Evolutionary conservation across 2,113 vertebrate genomes (phyloP), one percentile per base, ranked within the genome.

Genomic region (Notarius lentiginosus): DNA sequence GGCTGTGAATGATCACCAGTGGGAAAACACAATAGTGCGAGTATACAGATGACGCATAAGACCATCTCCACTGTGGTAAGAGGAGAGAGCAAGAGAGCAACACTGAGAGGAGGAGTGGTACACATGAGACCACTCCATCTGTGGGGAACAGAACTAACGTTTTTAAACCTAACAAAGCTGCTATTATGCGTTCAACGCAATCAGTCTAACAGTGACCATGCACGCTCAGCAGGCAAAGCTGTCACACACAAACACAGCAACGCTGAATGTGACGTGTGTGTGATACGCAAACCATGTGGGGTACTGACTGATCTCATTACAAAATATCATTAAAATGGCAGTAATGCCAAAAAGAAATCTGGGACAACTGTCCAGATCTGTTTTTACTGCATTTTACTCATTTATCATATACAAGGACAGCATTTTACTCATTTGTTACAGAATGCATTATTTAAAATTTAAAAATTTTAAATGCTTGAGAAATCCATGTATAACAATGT

Each of bases 41-140:
- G 81, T 47, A 60, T 75, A 34, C 47, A 53, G 49, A 83, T 87
- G 86, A 87, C 86, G 86, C 86, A 87, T 34, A 61, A 63, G 65
- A 14, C 18, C 27, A 79, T 79, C 75, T 66, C 60, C 22, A 47
- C 11, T 47, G 41, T 17, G 24, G 66, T 24, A 20, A 81, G 76
- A 41, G 85, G 79, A 76, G 56, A 75, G 47, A 65, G 80, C 22
- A 58, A 73, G 79, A 30, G 66, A 73, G 20, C 41, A 65, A 58
- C 12, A 20, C 63, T 68, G 55, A 87, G 86, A 77, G 68, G 79
- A 82, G 79, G 65, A 34, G 68, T 51, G 66, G 14, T 76, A 68
- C 30, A 83, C 76, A 60, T 24, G 75, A 75, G 88, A 76, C 86
- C 58, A 81, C 84, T 82, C 56, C 77, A 80, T 58, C 53, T 30